phyloP scores from a whole-genome alignment of 2,888 invertebrate genomes.

The Lysandra bellargus region DNA sequence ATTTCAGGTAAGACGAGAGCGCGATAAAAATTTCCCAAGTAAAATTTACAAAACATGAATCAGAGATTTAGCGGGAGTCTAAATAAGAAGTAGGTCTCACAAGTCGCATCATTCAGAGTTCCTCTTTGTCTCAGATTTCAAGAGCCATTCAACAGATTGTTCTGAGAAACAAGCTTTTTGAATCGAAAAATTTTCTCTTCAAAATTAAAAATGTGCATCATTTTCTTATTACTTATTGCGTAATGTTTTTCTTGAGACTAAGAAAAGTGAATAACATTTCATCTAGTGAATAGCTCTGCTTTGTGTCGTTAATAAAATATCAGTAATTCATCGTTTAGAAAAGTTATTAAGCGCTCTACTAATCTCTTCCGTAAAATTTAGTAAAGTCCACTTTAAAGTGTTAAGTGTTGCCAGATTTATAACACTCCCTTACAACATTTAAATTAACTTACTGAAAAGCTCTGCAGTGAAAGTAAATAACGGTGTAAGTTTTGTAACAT shows the following conservation, averaged over 20 bases:
- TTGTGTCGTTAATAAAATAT: background rate
- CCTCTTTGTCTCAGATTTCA: slow-evolving; percentile 42
- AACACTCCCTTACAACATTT: slow-evolving; percentile 8
- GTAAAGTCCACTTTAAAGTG: slow-evolving; percentile 25
- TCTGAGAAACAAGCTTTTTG: slow-evolving; percentile 40
- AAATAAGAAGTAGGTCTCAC: slow-evolving; percentile 44
- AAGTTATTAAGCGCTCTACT: background rate
- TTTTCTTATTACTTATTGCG: slow-evolving; percentile 32
- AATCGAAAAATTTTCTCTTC: slow-evolving; percentile 38
- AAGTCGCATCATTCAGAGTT: slow-evolving; percentile 42
- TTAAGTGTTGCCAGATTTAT: slow-evolving; percentile 26
- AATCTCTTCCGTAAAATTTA: slow-evolving; percentile 11
- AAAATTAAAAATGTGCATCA: slow-evolving; percentile 38
- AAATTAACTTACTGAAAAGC: slow-evolving; percentile 10
- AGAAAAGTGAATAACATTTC: background rate
- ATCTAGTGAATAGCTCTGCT: background rate
- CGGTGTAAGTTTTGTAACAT: background rate
- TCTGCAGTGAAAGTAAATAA: background rate
- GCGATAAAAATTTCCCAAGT: slow-evolving; percentile 33
- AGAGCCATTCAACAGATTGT: slow-evolving; percentile 44
- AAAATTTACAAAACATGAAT: slow-evolving; percentile 40
- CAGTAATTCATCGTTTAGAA: background rate
- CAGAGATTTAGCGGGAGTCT: slow-evolving; percentile 39
- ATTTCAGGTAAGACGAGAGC: slow-evolving; percentile 16
- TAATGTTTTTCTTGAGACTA: slow-evolving; percentile 14